Evolutionary conservation across 1,140 invertebrate species (phyloP), one percentile per base, ranked within the genome.

Genomic region (Bombus haemorrhoidalis): DNA sequence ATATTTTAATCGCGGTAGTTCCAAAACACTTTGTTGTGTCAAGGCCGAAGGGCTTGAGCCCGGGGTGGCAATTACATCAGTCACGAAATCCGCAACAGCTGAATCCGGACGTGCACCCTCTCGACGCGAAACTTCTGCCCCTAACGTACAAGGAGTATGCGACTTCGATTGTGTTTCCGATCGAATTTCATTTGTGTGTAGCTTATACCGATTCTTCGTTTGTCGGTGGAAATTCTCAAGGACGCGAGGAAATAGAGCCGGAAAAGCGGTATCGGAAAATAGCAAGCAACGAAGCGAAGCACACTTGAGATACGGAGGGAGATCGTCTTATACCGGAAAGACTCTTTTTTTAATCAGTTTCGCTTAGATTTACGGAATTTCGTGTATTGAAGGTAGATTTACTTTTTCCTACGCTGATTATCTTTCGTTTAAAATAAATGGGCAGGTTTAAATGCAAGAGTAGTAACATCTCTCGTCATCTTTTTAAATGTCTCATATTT

Each of bases 21-120:
- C 82, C 93, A 89, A 94, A 95, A 95, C 94, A 95, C 94, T 94
- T 94, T 93, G 93, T 95, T 94, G 90, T 95, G 94, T 95, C 94
- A 95, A 95, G 94, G 94, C 92, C 94, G 91, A 90, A 91, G 81
- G 91, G 90, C 88, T 91, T 90, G 89, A 93, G 83, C 62, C 90
- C 82, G 90, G 74, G 83, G 88, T 91, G 90, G 92, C 93, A 93
- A 94, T 94, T 94, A 92, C 94, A 94, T 94, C 91, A 89, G 93
- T 95, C 94, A 95, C 94, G 94, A 94, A 93, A 95, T 93, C 94
- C 91, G 91, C 93, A 93, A 94, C 92, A 94, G 91, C 91, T 93
- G 93, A 94, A 93, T 93, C 91, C 86, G 75, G 85, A 28, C 86
- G 75, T 86, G 86, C 75, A 85, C 69, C 62, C 77, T 41, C 83